phyloP scores from a whole-genome alignment of 2,888 invertebrate species.

The Heliconius aoede region DNA sequence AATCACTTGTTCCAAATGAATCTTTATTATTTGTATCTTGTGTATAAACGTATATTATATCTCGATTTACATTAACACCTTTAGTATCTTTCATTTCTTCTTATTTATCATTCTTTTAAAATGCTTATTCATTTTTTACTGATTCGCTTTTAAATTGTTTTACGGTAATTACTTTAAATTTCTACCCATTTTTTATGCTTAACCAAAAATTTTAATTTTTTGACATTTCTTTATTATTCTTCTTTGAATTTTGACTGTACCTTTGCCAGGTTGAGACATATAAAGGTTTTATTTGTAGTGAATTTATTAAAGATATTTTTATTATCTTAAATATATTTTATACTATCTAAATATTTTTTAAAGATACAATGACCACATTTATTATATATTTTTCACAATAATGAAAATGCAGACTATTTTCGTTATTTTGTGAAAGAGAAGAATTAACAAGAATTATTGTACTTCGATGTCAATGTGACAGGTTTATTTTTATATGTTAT shows the following conservation, averaged over 20 bases:
- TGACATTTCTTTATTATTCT: constrained; percentile 12
- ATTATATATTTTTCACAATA: neutral
- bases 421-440: neutral
- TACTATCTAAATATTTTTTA: neutral
- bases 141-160: constrained; percentile 21
- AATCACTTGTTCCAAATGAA: constrained; percentile 50
- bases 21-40: constrained; percentile 47
- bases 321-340: neutral
- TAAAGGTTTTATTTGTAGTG: neutral
- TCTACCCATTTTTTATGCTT: constrained; percentile 20
- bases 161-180: neutral
- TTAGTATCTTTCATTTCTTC: constrained; percentile 57
- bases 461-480: constrained; percentile 1
- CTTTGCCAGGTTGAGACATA: neutral
- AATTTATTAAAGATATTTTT: neutral
- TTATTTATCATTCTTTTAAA: constrained; percentile 61
- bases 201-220: neutral
- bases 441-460: neutral
- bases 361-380: neutral
- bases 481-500: neutral
- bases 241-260: neutral
- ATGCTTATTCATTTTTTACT: constrained; percentile 46
- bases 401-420: too few relatives aligned
- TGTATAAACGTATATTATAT: constrained; percentile 47
- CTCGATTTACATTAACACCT: constrained; percentile 58